These are phyloP conservation scores for Acestrorhynchus altus DNA, from an alignment of 2,797 vertebrate genomes.

Conservation along the genomic window DNA sequence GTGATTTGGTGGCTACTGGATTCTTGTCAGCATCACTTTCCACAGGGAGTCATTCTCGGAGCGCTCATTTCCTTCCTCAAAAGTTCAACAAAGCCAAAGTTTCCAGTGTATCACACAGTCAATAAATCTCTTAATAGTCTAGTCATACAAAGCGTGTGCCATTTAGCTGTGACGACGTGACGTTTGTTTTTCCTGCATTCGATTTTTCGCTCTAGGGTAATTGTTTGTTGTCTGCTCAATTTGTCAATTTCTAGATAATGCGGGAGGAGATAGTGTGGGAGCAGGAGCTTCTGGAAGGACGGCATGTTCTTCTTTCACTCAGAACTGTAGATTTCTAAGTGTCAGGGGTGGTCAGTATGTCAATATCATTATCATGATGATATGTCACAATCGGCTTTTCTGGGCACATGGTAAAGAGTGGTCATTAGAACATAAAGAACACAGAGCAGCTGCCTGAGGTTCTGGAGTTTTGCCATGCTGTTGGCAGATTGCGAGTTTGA, in stretches of 20 bases:
- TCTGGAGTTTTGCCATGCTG: no score
- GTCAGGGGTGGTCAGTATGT: no score
- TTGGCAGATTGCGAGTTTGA: no score
- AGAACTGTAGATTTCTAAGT: neutral
- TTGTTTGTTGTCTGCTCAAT: conserved; percentile 78
- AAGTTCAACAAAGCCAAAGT: conserved; percentile 16
- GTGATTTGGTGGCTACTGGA: neutral
- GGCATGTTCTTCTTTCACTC: neutral
- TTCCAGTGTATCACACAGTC: conserved; percentile 51
- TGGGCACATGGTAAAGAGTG: no score
- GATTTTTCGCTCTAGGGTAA: conserved; percentile 66
- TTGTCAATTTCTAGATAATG: conserved; percentile 77
- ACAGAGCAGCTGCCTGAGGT: no score
- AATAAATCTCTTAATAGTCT: conserved; percentile 53
- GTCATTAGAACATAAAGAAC: no score
- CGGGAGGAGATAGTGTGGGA: conserved; percentile 60
- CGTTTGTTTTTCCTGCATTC: conserved; percentile 71
- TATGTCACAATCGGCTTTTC: no score
- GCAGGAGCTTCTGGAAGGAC: conserved; percentile 48
- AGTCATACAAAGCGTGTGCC: conserved; percentile 72
- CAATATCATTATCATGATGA: no score
- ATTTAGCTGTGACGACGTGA: conserved; percentile 74
- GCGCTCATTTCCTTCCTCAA: neutral
- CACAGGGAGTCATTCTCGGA: neutral
- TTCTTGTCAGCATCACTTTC: neutral